Conservation (phyloP, 2,797 vertebrate genomes). For the Percopsis omiscomaycus region DNA sequence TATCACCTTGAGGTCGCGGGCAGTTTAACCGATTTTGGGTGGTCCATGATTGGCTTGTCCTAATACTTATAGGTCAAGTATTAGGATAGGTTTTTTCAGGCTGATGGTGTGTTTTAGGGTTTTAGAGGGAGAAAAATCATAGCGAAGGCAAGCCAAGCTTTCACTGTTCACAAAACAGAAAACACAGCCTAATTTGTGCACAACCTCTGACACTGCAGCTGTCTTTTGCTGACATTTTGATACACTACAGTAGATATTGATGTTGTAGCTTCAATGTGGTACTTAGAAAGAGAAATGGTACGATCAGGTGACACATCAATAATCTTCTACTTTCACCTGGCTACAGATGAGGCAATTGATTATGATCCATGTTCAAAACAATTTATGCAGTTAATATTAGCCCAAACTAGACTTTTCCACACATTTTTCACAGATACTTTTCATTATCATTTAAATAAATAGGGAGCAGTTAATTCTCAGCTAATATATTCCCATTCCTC, state of each 20-base stretch:
- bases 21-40: conserved; percentile 52
- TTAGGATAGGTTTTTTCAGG: conserved; percentile 14
- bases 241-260: conserved; percentile 29
- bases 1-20: conserved; percentile 31
- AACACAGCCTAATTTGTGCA: conserved; percentile 20
- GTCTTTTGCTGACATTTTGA: conserved; percentile 38
- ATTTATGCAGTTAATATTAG: conserved; percentile 18
- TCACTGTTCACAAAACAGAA: conserved; percentile 23
- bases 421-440: conserved; percentile 10
- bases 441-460: conserved; percentile 9
- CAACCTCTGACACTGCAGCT: conserved; percentile 21
- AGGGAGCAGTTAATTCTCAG: background rate
- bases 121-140: conserved; percentile 25
- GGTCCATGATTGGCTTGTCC: conserved; percentile 43
- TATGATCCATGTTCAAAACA: conserved; percentile 15
- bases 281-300: background rate
- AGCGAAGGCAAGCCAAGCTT: background rate
- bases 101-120: conserved; percentile 13
- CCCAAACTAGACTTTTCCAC: conserved; percentile 11
- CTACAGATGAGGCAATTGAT: conserved; percentile 13
- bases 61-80: conserved; percentile 41
- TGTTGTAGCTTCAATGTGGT: conserved; percentile 8
- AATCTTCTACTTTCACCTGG: background rate
- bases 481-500: conserved; percentile 18
- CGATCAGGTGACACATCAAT: background rate